phyloP scores from a whole-genome alignment of 2,888 invertebrate species.

The Automeris io region DNA sequence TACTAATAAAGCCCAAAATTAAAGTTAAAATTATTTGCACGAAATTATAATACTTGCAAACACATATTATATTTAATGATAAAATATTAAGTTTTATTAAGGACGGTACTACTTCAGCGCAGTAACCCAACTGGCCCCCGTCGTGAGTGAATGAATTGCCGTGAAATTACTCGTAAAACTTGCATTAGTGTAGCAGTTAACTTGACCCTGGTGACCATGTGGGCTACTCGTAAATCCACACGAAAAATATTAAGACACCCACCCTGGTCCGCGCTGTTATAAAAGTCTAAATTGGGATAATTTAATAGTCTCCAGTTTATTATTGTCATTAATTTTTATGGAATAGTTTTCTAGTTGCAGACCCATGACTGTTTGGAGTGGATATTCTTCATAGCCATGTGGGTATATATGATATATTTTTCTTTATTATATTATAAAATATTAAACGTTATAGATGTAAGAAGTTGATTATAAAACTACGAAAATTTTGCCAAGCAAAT shows the following conservation, averaged over 20 bases:
- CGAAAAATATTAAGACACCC: slow-evolving; percentile 40
- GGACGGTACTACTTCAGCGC: not conserved
- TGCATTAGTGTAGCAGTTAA: slow-evolving; percentile 64
- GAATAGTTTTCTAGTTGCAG: slow-evolving; percentile 8
- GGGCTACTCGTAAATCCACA: slow-evolving; percentile 55
- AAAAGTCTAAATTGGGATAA: slow-evolving; percentile 55
- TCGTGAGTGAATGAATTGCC: slow-evolving; percentile 58
- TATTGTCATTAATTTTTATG: slow-evolving; percentile 20
- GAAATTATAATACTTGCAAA: too few relatives aligned
- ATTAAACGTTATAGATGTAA: too few relatives aligned
- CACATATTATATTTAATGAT: too few relatives aligned
- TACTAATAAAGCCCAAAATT: too few relatives aligned
- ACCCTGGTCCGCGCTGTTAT: slow-evolving; percentile 37
- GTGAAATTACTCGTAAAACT: slow-evolving; percentile 73
- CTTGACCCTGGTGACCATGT: slow-evolving; percentile 56
- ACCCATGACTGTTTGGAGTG: not conserved
- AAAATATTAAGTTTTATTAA: not conserved
- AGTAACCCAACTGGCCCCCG: slow-evolving; percentile 35
- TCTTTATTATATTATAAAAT: too few relatives aligned
- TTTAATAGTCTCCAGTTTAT: slow-evolving; percentile 32
- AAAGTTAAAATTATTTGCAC: too few relatives aligned
- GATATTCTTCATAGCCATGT: too few relatives aligned
- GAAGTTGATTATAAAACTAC: too few relatives aligned
- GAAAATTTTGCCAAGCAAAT: too few relatives aligned
- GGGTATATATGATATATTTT: too few relatives aligned